Percentiles rank a stretch among this genome's conserved stretches.
Evolutionary conservation across 64 coral and sea anemone species (phyloP).

Genomic region (Orbicella faveolata): DNA sequence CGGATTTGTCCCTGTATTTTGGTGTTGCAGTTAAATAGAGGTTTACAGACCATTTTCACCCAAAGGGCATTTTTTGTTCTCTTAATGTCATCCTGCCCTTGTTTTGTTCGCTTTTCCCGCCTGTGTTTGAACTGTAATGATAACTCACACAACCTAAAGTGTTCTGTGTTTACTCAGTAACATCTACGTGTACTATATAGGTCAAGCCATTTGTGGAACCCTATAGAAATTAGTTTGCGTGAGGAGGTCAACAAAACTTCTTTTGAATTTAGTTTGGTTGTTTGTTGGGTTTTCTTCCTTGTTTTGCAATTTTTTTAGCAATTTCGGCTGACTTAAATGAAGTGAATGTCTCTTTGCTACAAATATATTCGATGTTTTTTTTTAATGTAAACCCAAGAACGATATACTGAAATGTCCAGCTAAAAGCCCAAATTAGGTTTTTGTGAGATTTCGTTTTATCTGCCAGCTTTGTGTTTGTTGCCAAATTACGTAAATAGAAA

Average conservation of each 20-base stretch:
- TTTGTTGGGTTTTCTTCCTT: no score
- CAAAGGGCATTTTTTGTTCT: neutral
- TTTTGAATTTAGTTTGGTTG: neutral
- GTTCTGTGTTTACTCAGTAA: neutral
- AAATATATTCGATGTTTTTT: no score
- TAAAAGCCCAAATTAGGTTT: no score
- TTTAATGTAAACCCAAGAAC: no score
- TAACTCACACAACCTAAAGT: neutral
- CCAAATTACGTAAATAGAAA: no score
- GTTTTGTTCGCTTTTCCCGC: neutral
- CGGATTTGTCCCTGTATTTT: neutral
- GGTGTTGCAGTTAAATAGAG: neutral
- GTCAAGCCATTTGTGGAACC: neutral
- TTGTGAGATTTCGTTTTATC: no score
- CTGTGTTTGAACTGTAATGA: neutral
- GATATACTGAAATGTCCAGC: no score
- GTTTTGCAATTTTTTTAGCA: no score
- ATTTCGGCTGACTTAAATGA: no score
- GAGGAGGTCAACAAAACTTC: neutral
- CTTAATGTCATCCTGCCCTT: neutral
- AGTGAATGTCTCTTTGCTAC: no score
- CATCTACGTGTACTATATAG: neutral
- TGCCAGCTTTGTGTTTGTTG: no score
- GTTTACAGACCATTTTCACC: neutral
- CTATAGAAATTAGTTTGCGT: neutral